Conservation (phyloP, 2,888 invertebrate genomes). For the Sinotaia quadrata region DNA sequence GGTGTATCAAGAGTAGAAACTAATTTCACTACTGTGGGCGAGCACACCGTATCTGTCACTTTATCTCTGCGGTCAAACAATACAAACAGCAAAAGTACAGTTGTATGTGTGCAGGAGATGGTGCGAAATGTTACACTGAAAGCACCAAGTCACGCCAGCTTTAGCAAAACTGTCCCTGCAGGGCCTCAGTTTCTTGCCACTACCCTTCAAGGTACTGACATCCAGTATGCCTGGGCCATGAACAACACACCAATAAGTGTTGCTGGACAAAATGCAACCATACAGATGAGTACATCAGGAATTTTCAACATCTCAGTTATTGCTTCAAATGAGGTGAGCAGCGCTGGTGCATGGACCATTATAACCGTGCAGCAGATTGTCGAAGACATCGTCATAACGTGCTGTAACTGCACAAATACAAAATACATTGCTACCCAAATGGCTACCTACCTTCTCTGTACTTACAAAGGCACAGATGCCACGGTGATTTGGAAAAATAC, state of each 20-base stretch:
- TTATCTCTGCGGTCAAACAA: conserved; percentile 28
- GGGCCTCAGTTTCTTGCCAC: background rate
- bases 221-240: conserved; percentile 11
- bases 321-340: conserved; percentile 25
- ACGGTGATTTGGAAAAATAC: background rate
- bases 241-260: background rate
- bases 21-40: conserved; percentile 30
- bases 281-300: conserved; percentile 12
- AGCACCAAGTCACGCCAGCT: background rate
- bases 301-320: conserved; percentile 26
- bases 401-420: conserved; percentile 11
- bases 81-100: background rate
- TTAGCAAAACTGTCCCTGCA: background rate
- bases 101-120: background rate
- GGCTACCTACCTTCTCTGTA: conserved; percentile 1
- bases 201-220: background rate
- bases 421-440: conserved; percentile 9
- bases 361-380: conserved; percentile 14
- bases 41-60: conserved; percentile 39
- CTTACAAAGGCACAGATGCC: conserved; percentile 18
- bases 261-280: conserved; percentile 4
- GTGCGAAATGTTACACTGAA: conserved; percentile 12
- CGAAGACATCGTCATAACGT: conserved; percentile 17
- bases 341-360: background rate
- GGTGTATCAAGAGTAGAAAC: conserved; percentile 16